A percentile compares a stretch with the other conserved stretches of the same genome.
These are phyloP conservation scores for Heliconius cydno DNA, from an alignment of 2,888 invertebrate genomes.

Conservation along the genomic window DNA sequence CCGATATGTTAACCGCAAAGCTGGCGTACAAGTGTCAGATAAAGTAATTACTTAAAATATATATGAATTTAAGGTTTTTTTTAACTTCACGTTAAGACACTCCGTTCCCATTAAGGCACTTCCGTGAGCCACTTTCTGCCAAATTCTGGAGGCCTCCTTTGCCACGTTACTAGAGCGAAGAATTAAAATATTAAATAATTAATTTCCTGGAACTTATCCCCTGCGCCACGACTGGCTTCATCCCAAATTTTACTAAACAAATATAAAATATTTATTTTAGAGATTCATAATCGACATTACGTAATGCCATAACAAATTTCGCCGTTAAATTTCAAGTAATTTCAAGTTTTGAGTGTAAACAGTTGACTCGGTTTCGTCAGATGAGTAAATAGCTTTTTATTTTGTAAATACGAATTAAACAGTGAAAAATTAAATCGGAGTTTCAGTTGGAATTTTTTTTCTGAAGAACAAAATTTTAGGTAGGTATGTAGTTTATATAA, in stretches of 20 bases:
- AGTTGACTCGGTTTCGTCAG: slow-evolving; percentile 13
- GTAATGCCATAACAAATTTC: slow-evolving; percentile 1
- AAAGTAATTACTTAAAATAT: not conserved
- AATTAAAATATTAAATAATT: too few species aligned
- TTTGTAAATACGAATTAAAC: slow-evolving; percentile 1
- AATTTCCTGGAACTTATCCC: too few species aligned
- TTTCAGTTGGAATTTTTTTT: not conserved
- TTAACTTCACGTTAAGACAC: too few species aligned
- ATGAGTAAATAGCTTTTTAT: slow-evolving; percentile 18
- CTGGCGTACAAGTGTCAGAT: not conserved
- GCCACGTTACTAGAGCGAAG: too few species aligned
- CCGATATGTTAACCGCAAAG: slow-evolving; percentile 1
- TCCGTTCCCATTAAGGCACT: too few species aligned
- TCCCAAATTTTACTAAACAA: not conserved
- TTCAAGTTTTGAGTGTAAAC: slow-evolving; percentile 14
- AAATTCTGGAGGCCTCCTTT: too few species aligned
- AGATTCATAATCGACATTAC: not conserved
- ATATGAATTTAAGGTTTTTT: too few species aligned
- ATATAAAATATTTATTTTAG: not conserved
- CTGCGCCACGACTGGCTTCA: too few species aligned
- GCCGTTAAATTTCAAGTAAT: slow-evolving; percentile 6
- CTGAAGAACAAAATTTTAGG: not conserved
- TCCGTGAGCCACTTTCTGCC: too few species aligned
- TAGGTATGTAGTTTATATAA: too few species aligned
- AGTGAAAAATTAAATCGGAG: not conserved